A percentile compares a stretch with the other conserved stretches of the same genome.
Evolutionary conservation across 2,888 invertebrate species (phyloP).

Genomic region (Drosophila nr. perissopoda): DNA sequence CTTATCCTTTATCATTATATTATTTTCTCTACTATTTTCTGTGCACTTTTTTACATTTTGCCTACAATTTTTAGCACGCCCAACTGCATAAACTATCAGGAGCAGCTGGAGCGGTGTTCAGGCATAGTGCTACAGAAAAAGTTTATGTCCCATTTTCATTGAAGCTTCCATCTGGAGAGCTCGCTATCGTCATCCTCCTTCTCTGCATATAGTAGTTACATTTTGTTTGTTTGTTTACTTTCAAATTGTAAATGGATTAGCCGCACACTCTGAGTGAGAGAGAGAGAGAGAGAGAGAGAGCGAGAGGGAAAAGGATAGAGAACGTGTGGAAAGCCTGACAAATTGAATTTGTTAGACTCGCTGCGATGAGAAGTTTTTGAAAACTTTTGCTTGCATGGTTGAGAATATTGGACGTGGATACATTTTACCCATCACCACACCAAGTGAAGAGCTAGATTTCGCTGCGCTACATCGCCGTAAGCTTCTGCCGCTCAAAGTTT

Average conservation of each 20-base stretch:
- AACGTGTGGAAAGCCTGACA: constrained; percentile 69
- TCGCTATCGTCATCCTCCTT: background rate
- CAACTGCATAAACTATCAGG: constrained; percentile 31
- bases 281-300: background rate
- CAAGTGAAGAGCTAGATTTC: background rate
- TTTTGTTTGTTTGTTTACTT: constrained; percentile 78
- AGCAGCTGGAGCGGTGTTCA: constrained; percentile 23
- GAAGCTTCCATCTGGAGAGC: constrained; percentile 50
- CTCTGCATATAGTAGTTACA: constrained; percentile 46
- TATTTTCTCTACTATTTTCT: background rate
- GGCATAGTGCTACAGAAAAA: constrained; percentile 38
- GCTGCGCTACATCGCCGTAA: constrained; percentile 57
- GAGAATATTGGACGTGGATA: constrained; percentile 68
- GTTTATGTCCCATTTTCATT: constrained; percentile 64
- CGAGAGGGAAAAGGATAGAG: constrained; percentile 13
- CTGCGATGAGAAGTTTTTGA: constrained; percentile 69
- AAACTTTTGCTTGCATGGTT: constrained; percentile 75
- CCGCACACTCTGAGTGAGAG: constrained; percentile 38
- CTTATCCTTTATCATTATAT: constrained; percentile 24
- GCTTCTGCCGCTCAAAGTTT: constrained; percentile 50
- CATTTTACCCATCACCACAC: constrained; percentile 14
- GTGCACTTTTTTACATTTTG: constrained; percentile 10
- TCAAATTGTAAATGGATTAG: constrained; percentile 78
- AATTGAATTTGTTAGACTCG: constrained; percentile 76
- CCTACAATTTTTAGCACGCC: constrained; percentile 25